Evolutionary conservation across 2,797 vertebrate genomes (phyloP), one percentile per base, ranked within the genome.

Genomic region (Paguma larvata): DNA sequence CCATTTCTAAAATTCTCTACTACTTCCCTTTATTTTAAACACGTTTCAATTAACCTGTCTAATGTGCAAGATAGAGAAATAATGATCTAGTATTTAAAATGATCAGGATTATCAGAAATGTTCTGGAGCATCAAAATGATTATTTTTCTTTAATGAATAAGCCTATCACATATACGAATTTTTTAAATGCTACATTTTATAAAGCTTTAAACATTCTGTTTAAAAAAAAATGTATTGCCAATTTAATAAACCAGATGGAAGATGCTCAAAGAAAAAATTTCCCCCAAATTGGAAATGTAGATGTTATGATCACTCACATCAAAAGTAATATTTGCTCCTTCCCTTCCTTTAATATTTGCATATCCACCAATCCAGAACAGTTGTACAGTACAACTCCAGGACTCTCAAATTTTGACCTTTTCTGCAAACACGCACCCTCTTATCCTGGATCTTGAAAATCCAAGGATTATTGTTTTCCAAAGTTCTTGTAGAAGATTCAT

Each of bases 331-430:
- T 77, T 95, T 97, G 73, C n/a, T 87, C 91, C 91, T 91, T 96
- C 67, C 79, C 84, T 94, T 95, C 53, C 88, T 97, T 92, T 78
- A 87, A 63, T 19, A 89, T 95, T 95, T 97, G 97, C 97, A 97
- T 97, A 98, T 97, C 98, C 97, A 98, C 97, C 98, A 98, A 98
- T 98, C 97, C 97, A 96, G 84, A 95, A 95, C 90, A 90, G 80
- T 77, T 97, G 32, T 83, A 95, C 41, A 92, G 34, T 34, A 86
- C 23, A 90, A 93, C 80, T 94, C 59, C 63, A 95, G 68, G 82
- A 96, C n/a, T 79, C 89, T 93, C 93, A 97, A 94, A 84, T 92
- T 95, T 85, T 96, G 73, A 96, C 82, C 78, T 96, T 97, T 93
- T 80, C 85, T 97, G 46, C 53, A 96, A 97, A 97, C 56, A 93